phyloP scores from a whole-genome alignment of 2,888 invertebrate species.

The Patella pellucida region DNA sequence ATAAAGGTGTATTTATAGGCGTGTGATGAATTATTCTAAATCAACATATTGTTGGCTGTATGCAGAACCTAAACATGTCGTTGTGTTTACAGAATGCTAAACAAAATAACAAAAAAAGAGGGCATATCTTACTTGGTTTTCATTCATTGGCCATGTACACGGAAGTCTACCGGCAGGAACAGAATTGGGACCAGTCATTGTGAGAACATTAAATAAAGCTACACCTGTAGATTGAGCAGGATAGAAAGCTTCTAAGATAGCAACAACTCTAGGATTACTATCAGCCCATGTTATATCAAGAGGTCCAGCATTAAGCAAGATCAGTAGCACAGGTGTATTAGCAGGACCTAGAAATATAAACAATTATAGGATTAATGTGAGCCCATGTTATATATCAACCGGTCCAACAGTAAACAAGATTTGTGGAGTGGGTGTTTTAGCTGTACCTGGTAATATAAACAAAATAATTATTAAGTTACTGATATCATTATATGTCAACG shows the following conservation, averaged over 20 bases:
- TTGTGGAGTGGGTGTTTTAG: conserved; percentile 40
- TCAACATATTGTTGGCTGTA: no score
- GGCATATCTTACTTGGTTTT: conserved; percentile 20
- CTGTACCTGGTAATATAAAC: conserved; percentile 37
- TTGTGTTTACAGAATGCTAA: no score
- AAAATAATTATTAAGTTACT: conserved; percentile 30
- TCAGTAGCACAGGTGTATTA: not conserved
- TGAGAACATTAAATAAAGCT: not conserved
- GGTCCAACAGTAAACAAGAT: conserved; percentile 65
- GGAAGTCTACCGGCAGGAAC: not conserved
- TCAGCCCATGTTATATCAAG: not conserved
- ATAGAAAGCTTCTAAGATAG: conserved; percentile 1
- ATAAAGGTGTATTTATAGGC: no score
- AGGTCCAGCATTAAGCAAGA: not conserved
- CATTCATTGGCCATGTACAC: not conserved
- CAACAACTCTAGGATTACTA: not conserved
- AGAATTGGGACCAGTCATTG: not conserved
- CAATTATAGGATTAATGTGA: conserved; percentile 42
- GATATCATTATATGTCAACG: no score
- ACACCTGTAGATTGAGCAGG: not conserved
- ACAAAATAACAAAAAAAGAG: no score
- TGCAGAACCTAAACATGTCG: no score
- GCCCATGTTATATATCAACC: conserved; percentile 59
- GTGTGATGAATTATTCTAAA: no score
- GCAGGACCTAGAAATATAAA: conserved; percentile 38